phyloP scores from a whole-genome alignment of 2,113 vertebrate genomes.

The Actinemys pallida region DNA sequence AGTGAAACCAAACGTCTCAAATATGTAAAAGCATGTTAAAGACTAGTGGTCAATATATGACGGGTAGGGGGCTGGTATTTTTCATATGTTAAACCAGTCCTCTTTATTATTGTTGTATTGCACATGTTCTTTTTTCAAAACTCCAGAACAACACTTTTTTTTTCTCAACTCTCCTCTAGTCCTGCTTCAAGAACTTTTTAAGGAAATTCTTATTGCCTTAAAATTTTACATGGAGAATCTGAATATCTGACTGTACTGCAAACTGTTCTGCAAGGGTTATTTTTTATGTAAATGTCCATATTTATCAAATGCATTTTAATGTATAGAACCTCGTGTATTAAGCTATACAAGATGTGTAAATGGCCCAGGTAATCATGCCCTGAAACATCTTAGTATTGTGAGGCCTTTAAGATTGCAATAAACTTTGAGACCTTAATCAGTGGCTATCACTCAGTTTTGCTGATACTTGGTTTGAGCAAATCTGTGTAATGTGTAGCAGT shows the following conservation, averaged over 20 bases:
- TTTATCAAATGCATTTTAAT: not conserved
- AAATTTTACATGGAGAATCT: not conserved
- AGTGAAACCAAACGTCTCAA: rapidly evolving
- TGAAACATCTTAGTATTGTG: not conserved
- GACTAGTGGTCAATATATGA: not conserved
- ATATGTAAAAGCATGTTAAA: not conserved
- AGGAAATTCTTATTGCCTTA: not conserved
- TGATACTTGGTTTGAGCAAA: not conserved
- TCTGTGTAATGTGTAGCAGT: not conserved
- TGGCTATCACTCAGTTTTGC: not conserved
- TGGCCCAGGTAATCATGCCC: not conserved
- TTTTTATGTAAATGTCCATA: not conserved
- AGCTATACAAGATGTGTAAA: not conserved
- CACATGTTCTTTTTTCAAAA: not conserved
- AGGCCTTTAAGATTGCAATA: not conserved
- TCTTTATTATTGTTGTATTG: not conserved
- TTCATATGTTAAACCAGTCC: not conserved
- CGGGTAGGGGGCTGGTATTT: not conserved
- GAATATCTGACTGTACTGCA: not conserved
- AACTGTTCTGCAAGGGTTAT: not conserved
- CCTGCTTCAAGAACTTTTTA: not conserved
- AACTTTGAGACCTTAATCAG: not conserved
- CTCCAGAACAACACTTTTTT: not conserved
- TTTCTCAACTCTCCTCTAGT: not conserved
- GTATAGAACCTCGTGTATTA: not conserved